Evolutionary conservation across 2,888 invertebrate species (phyloP).

Genomic region (Chrysolina americana): DNA sequence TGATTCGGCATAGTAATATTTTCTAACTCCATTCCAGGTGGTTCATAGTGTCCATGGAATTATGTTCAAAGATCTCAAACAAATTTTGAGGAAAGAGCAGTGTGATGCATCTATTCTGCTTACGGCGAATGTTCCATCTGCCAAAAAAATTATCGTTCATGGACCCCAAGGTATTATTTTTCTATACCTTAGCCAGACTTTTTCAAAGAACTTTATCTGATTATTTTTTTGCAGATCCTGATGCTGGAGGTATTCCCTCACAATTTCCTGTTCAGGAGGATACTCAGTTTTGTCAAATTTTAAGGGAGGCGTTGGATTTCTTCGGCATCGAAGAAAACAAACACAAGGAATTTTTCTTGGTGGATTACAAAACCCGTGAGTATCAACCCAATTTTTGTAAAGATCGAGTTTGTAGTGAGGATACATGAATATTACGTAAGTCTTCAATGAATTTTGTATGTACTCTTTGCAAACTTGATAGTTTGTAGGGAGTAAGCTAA

Average conservation of each 20-base stretch:
- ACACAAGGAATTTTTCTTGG: constrained; percentile 93
- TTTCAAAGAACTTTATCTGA: neutral
- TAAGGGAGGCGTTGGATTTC: constrained; percentile 96
- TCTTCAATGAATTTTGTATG: too few relatives aligned
- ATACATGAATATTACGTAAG: too few relatives aligned
- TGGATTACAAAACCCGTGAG: constrained; percentile 98
- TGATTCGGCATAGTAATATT: neutral
- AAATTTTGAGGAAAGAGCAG: constrained; percentile 98
- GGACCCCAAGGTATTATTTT: constrained; percentile 80
- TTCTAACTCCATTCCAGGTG: constrained; percentile 73
- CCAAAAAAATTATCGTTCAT: constrained; percentile 98
- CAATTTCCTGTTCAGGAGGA: constrained; percentile 99
- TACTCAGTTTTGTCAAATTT: constrained; percentile 93
- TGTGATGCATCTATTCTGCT: constrained; percentile 98
- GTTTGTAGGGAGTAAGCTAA: too few relatives aligned
- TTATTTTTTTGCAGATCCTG: constrained; percentile 74
- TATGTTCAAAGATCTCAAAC: constrained; percentile 99
- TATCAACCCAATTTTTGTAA: neutral
- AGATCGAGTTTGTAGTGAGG: too few relatives aligned
- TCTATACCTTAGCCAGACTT: neutral
- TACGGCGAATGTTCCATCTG: constrained; percentile 98
- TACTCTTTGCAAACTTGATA: too few relatives aligned
- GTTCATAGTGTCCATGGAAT: constrained; percentile 99
- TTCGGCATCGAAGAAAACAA: constrained; percentile 95
- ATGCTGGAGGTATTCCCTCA: constrained; percentile 95